Evolutionary conservation across 2,113 vertebrate species (phyloP), one percentile per base, ranked within the genome.

Genomic region (Melanerpes aurifrons): DNA sequence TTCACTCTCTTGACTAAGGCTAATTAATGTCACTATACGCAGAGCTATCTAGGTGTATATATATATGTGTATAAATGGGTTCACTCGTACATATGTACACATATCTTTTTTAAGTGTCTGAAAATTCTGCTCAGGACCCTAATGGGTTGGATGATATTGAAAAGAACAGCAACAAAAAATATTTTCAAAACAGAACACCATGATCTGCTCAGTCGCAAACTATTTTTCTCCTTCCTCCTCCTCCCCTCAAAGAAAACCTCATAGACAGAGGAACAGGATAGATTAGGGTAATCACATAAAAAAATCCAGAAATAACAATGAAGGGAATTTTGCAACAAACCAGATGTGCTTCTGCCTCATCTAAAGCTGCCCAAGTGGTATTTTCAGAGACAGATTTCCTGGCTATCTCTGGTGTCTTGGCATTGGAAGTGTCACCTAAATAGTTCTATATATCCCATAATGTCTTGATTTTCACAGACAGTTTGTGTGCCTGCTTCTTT

Each of bases 61-160:
- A 57, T 4, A 32, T 3, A 26, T 24, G 8, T 2, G 2, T 12
- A 12, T 13, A 10, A 3, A 45, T 2, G 56, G 3, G 25, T 3
- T 2, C 9, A 10, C 10, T 15, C 3, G 16, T 14, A 35, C 3
- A 24, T 53, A 35, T 31, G 10, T 9, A 47, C 18, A 43, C 25
- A 7, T 5, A 2, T 35, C 3, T 67, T 77, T 22, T 67, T 77
- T 22, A 74, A 53, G 24, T 16, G 18, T 45, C 10, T 75, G 16
- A 78, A 72, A 79, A 57, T n/a, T 82, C 40, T 19, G 16, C 26
- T 69, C 45, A 40, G 37, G 25, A 88, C 22, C 11, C 4, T 32
- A 35, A 71, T 22, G 12, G 2, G 1, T 43, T 81, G 11, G 31
- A 73, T 91, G 9, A 4, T 58, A 1, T 31, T 45, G 15, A 45